phyloP scores from a whole-genome alignment of 2,113 vertebrate species.

The Pimephales promelas region DNA sequence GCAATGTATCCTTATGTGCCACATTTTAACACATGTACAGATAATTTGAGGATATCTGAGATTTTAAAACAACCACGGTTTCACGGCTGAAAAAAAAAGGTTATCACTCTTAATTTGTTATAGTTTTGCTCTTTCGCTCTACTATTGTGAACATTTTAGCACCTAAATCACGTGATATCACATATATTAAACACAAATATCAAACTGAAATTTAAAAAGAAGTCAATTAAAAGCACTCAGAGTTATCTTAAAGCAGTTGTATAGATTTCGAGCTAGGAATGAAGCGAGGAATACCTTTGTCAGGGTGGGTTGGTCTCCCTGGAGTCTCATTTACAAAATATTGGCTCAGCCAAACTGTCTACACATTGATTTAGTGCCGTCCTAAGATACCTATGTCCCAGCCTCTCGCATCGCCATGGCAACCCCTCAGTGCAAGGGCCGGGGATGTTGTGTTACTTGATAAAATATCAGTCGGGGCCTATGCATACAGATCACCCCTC shows the following conservation, averaged over 20 bases:
- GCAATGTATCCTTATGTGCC: not conserved
- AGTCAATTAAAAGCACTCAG: not conserved
- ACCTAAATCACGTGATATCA: too few relatives aligned
- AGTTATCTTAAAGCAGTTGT: not conserved
- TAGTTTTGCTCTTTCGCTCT: not conserved
- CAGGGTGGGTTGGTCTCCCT: constrained; percentile 42
- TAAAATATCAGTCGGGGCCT: constrained; percentile 64
- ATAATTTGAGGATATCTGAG: not conserved
- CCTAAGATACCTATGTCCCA: constrained; percentile 58
- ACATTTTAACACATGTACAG: not conserved
- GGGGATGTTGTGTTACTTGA: constrained; percentile 52
- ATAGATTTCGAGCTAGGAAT: not conserved
- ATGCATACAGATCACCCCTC: constrained; percentile 19
- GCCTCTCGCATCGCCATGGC: constrained; percentile 70
- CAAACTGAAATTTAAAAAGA: not conserved
- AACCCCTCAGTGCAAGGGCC: constrained; percentile 59
- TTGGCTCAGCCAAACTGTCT: constrained; percentile 57
- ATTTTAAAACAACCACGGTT: too few relatives aligned
- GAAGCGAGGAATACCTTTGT: constrained; percentile 36
- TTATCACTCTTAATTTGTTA: too few relatives aligned
- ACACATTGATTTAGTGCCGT: constrained; percentile 71
- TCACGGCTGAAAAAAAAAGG: too few relatives aligned
- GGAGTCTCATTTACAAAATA: constrained; percentile 53
- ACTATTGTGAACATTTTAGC: not conserved
- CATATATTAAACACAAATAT: too few relatives aligned